Conservation (phyloP, 1,140 invertebrate genomes). For the Drosophila rhopaloa region DNA sequence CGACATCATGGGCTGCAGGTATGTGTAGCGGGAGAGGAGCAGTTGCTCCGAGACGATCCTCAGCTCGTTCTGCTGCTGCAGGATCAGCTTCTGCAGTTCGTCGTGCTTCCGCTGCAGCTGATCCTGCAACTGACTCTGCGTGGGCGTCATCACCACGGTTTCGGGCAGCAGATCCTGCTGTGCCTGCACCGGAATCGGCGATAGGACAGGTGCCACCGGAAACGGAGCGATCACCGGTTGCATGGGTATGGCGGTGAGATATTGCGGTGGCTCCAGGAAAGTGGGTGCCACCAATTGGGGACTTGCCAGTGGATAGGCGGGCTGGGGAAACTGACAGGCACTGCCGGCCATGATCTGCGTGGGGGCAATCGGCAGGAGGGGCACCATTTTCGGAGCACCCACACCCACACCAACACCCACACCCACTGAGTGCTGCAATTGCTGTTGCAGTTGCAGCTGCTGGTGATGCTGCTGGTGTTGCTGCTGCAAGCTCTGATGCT, state of each 20-base stretch:
- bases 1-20: conserved; percentile 87
- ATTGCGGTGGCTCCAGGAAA: conserved; percentile 87
- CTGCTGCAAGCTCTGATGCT: conserved; percentile 51
- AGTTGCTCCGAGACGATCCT: conserved; percentile 93
- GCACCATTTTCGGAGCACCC: conserved; percentile 58
- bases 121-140: conserved; percentile 89
- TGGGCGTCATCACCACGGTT: conserved; percentile 85
- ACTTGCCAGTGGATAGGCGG: conserved; percentile 64
- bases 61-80: conserved; percentile 94
- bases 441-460: conserved; percentile 49
- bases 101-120: conserved; percentile 93
- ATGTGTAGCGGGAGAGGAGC: conserved; percentile 92
- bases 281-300: conserved; percentile 79
- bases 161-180: conserved; percentile 66
- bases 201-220: conserved; percentile 80
- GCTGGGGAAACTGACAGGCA: conserved; percentile 67
- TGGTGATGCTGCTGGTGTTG: conserved; percentile 43
- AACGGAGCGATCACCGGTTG: conserved; percentile 86
- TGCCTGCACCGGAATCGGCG: conserved; percentile 70
- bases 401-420: background rate
- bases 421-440: conserved; percentile 40
- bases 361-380: conserved; percentile 60
- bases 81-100: conserved; percentile 92
- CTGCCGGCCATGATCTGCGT: conserved; percentile 57
- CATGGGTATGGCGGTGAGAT: conserved; percentile 87